Conservation (phyloP, 2,888 invertebrate genomes). For the Chloromyia formosa region DNA sequence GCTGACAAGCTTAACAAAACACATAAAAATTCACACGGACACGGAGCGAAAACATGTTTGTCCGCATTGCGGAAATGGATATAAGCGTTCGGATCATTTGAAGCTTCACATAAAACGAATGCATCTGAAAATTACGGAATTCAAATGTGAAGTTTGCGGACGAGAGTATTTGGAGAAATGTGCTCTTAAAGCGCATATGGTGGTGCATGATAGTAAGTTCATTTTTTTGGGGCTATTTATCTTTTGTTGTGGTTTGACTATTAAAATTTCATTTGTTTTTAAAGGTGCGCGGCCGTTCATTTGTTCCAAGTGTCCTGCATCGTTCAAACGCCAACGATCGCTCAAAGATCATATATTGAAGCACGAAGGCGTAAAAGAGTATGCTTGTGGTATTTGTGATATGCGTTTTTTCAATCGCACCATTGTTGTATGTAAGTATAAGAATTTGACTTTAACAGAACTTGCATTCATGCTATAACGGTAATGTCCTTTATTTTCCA, state of each 20-base stretch:
- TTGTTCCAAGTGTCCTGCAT: conserved; percentile 15
- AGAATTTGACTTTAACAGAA: too few species aligned
- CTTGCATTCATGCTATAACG: too few species aligned
- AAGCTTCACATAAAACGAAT: conserved; percentile 40
- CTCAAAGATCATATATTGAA: conserved; percentile 7
- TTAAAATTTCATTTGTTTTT: background rate
- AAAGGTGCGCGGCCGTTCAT: conserved; percentile 22
- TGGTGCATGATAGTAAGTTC: conserved; percentile 35
- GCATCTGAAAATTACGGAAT: conserved; percentile 31
- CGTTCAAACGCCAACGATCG: conserved; percentile 24
- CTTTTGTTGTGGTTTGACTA: too few species aligned
- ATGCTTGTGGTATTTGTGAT: conserved; percentile 30
- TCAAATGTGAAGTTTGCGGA: conserved; percentile 34
- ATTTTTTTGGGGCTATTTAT: background rate
- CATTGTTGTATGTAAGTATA: conserved; percentile 28
- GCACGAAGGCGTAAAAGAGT: conserved; percentile 15
- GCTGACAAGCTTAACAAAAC: conserved; percentile 3
- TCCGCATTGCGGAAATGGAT: conserved; percentile 23
- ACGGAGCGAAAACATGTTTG: conserved; percentile 31
- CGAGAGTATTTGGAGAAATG: conserved; percentile 30
- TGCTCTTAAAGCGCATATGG: conserved; percentile 19
- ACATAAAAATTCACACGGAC: conserved; percentile 16
- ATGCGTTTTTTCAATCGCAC: conserved; percentile 32
- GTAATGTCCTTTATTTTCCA: background rate
- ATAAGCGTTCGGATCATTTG: conserved; percentile 36